phyloP scores from a whole-genome alignment of 2,113 vertebrate species.

The Candoia aspera region DNA sequence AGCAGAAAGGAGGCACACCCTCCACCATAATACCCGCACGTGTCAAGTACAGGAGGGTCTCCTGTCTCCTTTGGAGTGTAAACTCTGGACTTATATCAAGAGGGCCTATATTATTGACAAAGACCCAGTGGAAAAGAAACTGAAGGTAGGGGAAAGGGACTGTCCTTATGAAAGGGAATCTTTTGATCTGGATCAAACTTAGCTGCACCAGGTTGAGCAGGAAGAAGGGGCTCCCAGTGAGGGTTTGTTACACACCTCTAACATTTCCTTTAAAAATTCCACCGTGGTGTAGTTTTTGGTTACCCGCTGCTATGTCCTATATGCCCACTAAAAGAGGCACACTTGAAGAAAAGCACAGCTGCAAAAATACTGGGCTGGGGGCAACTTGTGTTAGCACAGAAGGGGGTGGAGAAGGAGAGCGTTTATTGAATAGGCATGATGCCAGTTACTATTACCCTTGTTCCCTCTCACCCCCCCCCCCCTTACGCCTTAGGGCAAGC shows the following conservation, averaged over 20 bases:
- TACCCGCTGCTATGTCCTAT: slow-evolving; percentile 42
- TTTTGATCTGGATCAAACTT: slow-evolving; percentile 31
- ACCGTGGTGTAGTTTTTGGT: slow-evolving; percentile 52
- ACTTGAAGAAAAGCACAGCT: slow-evolving; percentile 41
- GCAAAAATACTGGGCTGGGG: slow-evolving; percentile 43
- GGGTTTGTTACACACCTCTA: slow-evolving; percentile 47
- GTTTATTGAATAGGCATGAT: slow-evolving; percentile 37
- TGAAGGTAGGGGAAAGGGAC: not conserved
- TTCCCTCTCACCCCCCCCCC: not conserved
- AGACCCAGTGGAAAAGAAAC: not conserved
- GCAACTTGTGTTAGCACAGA: slow-evolving; percentile 51
- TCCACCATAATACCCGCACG: not conserved
- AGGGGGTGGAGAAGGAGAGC: slow-evolving; percentile 17
- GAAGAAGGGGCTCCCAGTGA: slow-evolving; percentile 43
- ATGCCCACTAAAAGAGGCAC: slow-evolving; percentile 28
- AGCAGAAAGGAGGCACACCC: slow-evolving; percentile 13
- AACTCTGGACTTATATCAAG: not conserved
- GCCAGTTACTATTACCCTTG: slow-evolving; percentile 57
- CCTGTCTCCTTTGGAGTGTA: not conserved
- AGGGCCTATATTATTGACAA: not conserved
- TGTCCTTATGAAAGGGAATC: not conserved
- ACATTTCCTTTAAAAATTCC: slow-evolving; percentile 52
- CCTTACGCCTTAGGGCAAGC: slow-evolving; percentile 46
- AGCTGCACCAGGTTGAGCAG: slow-evolving; percentile 35
- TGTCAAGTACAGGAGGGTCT: not conserved